Evolutionary conservation across 1,140 invertebrate genomes (phyloP), one percentile per base, ranked within the genome.

Genomic region (Zaprionus taronus): DNA sequence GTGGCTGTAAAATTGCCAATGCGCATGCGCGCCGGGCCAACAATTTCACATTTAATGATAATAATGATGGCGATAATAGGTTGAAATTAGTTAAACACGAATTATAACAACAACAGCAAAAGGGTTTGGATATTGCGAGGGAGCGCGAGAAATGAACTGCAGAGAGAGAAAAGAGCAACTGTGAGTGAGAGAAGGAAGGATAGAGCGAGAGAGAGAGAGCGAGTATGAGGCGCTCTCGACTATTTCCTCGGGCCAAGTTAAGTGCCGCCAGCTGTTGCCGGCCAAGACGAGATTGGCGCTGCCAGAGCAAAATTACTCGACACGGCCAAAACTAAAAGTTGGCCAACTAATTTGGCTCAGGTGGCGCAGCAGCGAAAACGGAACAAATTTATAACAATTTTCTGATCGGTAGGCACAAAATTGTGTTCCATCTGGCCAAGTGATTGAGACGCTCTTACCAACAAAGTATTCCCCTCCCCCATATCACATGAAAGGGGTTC

Each of bases 21-120:
- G 83, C 84, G 83, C 83, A 84, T 81, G 85, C 81, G 85, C 85
- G 71, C 73, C 47, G 58, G 62, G 72, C 68, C 85, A 85, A 91
- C 83, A 91, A 91, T 91, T 91, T 91, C 79, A 81, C 79, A 91
- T 91, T 89, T 83, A 91, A 84, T 83, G 89, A 91, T 91, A 91
- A 91, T 91, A 91, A 91, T 89, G 84, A 89, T 80, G 90, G 89
- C 89, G 81, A 91, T 91, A 91, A 91, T 91, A 89, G 89, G 80
- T 77, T 81, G 73, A 91, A 91, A 91, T 91, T 91, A 91, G 89
- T 91, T 89, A 84, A 89, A 89, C 85, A 89, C 85, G 83, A 86
- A 86, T 86, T 86, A 86, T 87, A 89, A 90, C 57, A 72, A 83
- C 66, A 84, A 81, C 76, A 73, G 72, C 79, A 79, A 67, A 77